Base-by-base conservation (phyloP, 2,797 vertebrate species). In the Glossophaga mutica region DNA sequence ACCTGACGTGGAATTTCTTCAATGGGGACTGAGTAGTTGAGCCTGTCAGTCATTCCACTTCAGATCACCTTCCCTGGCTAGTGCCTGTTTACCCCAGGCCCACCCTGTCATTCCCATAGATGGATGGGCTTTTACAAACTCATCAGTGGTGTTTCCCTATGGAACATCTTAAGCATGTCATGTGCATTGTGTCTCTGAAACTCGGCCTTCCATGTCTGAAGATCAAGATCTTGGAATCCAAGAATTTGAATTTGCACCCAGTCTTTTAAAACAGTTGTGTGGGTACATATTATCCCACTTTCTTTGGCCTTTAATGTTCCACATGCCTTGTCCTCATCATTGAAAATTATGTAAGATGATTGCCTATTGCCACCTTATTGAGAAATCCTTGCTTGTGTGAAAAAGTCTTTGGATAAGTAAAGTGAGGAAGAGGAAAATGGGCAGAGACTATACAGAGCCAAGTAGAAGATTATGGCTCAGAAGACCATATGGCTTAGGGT, bases 341-440 rank as follows among this genome's bases (percentile, higher is more conserved):
- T 57, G n/a, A 70, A 78, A 68, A 82, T 32, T 46, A 52, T n/a
- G 12, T 29, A 37, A 52, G 37, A 26, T 2, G 6, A 52, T 81
- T 24, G 48, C 6, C 1, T 16, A 48, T n/a, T 14, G 42, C 50
- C 46, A 9, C 57, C 39, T 85, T 65, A n/a, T 46, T 52, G 22
- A 77, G n/a, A 65, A 48, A 87, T 77, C 39, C 14, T 59, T 50
- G 70, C 19, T 52, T 37, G 5, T 16, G 3, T 87, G 44, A 37
- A 44, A 89, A 90, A 50, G 46, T 82, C 48, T 78, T 52, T 55
- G 22, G 71, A 39, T 37, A 55, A 55, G 19, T 74, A 67, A 94
- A 10, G 21, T 14, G n/a, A 93, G 89, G 81, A 52, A 91, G 74
- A 57, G 1, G 21, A 82, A 87, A 84, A 52, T 42, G 22, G 18